These are phyloP conservation scores for Ophion ellenae DNA, from an alignment of 2,888 invertebrate genomes.

Conservation along the genomic window DNA sequence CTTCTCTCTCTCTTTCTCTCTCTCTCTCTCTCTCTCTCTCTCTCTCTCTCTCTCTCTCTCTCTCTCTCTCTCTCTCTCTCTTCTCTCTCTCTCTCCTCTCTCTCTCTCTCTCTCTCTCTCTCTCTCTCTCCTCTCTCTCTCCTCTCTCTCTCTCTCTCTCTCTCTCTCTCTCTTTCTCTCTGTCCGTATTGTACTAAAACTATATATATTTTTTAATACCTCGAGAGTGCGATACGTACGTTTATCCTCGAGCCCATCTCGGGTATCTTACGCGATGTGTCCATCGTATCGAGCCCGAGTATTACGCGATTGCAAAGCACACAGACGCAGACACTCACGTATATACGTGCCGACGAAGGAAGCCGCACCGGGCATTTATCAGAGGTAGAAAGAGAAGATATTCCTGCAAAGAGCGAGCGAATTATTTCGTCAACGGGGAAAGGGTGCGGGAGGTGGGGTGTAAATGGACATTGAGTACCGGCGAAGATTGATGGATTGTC, in stretches of 20 bases:
- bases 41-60: background rate
- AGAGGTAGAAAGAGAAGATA: constrained; percentile 26
- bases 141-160: background rate
- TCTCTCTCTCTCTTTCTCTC: background rate
- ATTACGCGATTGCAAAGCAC: constrained; percentile 26
- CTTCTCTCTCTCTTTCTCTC: background rate
- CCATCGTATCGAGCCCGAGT: constrained; percentile 27
- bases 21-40: background rate
- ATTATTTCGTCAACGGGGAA: background rate
- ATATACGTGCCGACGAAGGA: constrained; percentile 16
- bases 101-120: background rate
- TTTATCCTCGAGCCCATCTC: constrained; percentile 40
- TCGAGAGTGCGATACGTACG: constrained; percentile 30
- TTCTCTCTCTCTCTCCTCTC: background rate
- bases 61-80: background rate
- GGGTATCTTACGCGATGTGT: constrained; percentile 16
- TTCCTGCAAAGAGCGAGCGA: constrained; percentile 14
- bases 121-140: background rate
- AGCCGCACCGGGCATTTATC: constrained; percentile 35
- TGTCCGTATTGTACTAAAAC: background rate
- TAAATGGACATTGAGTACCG: constrained; percentile 57
- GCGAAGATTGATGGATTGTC: constrained; percentile 45
- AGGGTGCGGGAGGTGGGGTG: background rate
- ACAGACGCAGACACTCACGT: background rate
- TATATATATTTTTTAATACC: constrained; percentile 26